Percentiles rank a stretch among this genome's conserved stretches.
Conservation (phyloP, 2,113 vertebrate genomes). For the Cygnus buccinator region DNA sequence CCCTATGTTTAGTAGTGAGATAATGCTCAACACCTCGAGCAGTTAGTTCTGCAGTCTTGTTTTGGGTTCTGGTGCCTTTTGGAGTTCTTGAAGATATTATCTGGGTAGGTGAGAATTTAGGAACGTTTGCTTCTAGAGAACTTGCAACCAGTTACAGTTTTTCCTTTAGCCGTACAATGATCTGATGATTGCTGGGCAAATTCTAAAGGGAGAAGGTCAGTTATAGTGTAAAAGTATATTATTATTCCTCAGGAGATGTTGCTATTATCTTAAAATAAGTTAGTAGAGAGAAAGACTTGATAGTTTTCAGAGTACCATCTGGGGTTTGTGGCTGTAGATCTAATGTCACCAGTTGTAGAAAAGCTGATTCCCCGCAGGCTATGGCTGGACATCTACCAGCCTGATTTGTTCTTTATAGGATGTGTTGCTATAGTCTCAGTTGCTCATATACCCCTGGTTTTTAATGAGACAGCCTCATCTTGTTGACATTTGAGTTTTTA, state of each 20-base stretch:
- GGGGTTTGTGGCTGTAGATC: rapidly evolving
- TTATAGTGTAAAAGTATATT: neutral
- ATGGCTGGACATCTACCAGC: neutral
- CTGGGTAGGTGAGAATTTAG: neutral
- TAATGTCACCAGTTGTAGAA: neutral
- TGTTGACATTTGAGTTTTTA: slow-evolving; percentile 12
- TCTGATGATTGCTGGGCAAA: neutral
- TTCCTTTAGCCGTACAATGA: neutral
- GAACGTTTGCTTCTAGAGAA: neutral
- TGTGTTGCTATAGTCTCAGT: neutral
- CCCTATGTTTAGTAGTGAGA: neutral
- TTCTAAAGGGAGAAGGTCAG: neutral
- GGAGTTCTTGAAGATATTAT: neutral
- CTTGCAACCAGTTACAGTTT: neutral
- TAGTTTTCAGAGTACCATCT: neutral
- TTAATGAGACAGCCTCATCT: neutral
- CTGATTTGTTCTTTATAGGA: neutral
- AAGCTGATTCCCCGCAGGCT: neutral
- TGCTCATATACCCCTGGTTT: neutral
- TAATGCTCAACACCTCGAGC: neutral
- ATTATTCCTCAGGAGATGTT: neutral
- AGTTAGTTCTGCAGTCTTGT: neutral
- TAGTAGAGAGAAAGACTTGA: neutral
- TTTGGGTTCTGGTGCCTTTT: neutral
- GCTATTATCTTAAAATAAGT: neutral